These are phyloP conservation scores for Pseudomyrmex dendroicus DNA, from an alignment of 1,140 invertebrate species.

Conservation along the genomic window DNA sequence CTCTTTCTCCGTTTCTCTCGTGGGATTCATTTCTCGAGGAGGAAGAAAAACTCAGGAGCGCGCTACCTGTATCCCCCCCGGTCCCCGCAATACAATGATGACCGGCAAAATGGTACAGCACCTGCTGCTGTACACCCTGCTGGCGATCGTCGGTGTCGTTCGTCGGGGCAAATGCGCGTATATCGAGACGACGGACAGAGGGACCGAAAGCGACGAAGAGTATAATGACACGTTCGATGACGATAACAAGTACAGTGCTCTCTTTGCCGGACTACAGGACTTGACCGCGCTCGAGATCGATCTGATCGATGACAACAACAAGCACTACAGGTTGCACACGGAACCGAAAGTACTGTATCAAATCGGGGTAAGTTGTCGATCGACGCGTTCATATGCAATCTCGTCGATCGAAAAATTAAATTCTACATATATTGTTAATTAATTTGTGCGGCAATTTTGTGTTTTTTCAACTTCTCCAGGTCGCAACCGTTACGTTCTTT, in stretches of 20 bases:
- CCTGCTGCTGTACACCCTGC: constrained; percentile 58
- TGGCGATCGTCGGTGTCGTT: constrained; percentile 59
- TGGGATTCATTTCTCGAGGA: constrained; percentile 20
- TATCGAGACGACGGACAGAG: constrained; percentile 68
- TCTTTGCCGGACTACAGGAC: constrained; percentile 75
- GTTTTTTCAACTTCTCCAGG: too few species aligned
- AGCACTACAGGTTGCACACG: constrained; percentile 67
- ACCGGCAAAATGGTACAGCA: constrained; percentile 45
- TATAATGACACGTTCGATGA: constrained; percentile 72
- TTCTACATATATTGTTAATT: too few species aligned
- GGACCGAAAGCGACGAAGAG: constrained; percentile 75
- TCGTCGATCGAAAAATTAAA: too few species aligned
- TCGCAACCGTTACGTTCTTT: too few species aligned
- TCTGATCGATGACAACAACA: constrained; percentile 76
- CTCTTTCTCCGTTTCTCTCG: neutral
- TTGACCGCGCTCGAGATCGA: constrained; percentile 82
- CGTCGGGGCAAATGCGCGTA: constrained; percentile 61
- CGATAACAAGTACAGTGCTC: constrained; percentile 71
- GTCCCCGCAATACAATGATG: constrained; percentile 20
- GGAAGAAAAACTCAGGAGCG: neutral
- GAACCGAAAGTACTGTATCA: constrained; percentile 81
- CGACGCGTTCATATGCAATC: neutral
- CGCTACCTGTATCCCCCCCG: too few species aligned
- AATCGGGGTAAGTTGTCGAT: constrained; percentile 80
- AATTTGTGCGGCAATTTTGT: too few species aligned